Percentiles rank a stretch among this genome's conserved stretches.
Evolutionary conservation across 2,113 vertebrate species (phyloP).

Genomic region (Anarhynchus alexandrinus): DNA sequence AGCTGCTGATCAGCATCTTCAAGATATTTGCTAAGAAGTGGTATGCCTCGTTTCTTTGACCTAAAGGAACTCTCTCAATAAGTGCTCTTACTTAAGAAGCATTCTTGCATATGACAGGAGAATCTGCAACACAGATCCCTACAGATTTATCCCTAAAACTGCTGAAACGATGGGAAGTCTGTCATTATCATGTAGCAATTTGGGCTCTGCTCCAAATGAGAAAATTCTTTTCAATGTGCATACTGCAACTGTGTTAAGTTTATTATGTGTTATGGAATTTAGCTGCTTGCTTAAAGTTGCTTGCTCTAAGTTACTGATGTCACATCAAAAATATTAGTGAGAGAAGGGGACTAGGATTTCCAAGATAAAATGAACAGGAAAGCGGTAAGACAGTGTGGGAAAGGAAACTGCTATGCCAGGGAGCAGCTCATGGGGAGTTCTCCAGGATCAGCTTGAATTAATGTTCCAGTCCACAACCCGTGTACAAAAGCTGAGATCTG

Average conservation of each 20-base stretch:
- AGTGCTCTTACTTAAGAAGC: neutral
- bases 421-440: neutral
- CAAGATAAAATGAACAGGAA: neutral
- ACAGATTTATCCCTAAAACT: neutral
- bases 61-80: neutral
- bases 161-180: neutral
- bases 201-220: neutral
- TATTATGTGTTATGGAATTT: neutral
- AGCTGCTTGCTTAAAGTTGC: neutral
- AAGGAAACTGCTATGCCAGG: neutral
- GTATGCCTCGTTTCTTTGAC: neutral
- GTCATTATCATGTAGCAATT: neutral
- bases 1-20: neutral
- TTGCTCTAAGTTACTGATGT: neutral
- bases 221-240: neutral
- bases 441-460: constrained; percentile 4
- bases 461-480: neutral
- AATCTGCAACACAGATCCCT: neutral
- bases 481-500: constrained; percentile 7
- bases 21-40: neutral
- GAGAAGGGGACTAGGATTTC: neutral
- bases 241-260: neutral
- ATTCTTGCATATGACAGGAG: neutral
- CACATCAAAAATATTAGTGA: neutral
- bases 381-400: neutral